A percentile compares a stretch with the other conserved stretches of the same genome.
phyloP scores from a whole-genome alignment of 2,113 vertebrate species.

The Dunckerocampus dactyliophorus region DNA sequence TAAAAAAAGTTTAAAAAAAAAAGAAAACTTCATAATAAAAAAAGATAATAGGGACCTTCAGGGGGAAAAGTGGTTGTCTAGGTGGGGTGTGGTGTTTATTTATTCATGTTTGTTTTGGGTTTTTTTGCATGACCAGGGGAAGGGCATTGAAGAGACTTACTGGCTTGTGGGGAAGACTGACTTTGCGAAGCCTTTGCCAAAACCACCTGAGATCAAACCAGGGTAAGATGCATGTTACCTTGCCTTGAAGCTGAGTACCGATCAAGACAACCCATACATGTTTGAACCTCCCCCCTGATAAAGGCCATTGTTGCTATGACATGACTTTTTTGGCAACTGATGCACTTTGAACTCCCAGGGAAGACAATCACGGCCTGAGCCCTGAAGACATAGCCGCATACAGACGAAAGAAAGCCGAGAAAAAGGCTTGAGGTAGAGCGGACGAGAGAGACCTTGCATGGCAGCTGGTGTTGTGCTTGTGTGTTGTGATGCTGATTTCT shows the following conservation, averaged over 20 bases:
- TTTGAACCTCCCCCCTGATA: neutral
- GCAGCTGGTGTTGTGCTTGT: conserved; percentile 42
- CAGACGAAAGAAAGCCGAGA: conserved; percentile 82
- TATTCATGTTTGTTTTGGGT: neutral
- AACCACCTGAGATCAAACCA: conserved; percentile 81
- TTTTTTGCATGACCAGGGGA: conserved; percentile 73
- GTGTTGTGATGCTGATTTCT: conserved; percentile 10
- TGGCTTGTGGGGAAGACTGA: conserved; percentile 85
- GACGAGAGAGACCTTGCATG: conserved; percentile 69
- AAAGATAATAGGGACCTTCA: no score
- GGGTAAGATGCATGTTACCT: conserved; percentile 64
- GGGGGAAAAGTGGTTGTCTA: no score
- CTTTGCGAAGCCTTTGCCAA: conserved; percentile 83
- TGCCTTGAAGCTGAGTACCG: neutral
- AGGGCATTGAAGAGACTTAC: conserved; percentile 89
- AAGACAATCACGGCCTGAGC: conserved; percentile 80
- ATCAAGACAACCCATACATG: neutral
- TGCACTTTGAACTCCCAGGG: conserved; percentile 64
- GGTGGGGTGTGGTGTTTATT: no score
- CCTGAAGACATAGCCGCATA: conserved; percentile 81
- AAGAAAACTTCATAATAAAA: no score
- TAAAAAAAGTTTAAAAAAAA: no score
- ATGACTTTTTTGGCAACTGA: no score
- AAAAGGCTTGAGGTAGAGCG: conserved; percentile 76
- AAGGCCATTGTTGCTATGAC: no score